Conservation (phyloP, 1,140 invertebrate species). For the Pogonomyrmex barbatus region DNA sequence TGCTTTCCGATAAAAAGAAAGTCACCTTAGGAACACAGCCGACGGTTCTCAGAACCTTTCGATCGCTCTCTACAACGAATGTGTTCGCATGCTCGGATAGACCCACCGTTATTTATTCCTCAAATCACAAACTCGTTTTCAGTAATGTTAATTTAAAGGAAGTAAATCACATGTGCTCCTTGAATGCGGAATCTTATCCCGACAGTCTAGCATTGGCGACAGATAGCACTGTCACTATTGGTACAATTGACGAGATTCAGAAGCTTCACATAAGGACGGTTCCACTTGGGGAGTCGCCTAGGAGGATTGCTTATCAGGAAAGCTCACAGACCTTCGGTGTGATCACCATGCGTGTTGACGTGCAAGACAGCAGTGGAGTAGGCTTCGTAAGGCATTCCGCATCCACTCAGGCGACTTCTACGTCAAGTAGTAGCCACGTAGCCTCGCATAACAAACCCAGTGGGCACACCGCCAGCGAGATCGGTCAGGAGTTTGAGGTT, state of each 20-base stretch:
- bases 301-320: constrained; percentile 98
- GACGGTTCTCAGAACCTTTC: constrained; percentile 96
- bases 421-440: constrained; percentile 84
- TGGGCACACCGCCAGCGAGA: constrained; percentile 86
- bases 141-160: constrained; percentile 99
- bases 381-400: constrained; percentile 91
- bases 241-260: constrained; percentile 99
- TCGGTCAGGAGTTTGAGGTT: constrained; percentile 95
- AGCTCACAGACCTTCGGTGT: constrained; percentile 97
- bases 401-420: constrained; percentile 89
- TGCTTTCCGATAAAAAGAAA: constrained; percentile 93
- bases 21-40: constrained; percentile 99
- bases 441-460: constrained; percentile 86
- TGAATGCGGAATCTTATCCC: constrained; percentile 97
- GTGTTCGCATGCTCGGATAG: constrained; percentile 99
- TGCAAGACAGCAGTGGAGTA: constrained; percentile 90
- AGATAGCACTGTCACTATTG: constrained; percentile 97
- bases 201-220: constrained; percentile 98
- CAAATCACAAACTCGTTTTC: constrained; percentile 99
- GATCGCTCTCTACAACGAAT: constrained; percentile 96
- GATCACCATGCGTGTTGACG: constrained; percentile 95
- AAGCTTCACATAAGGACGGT: constrained; percentile 98
- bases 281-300: constrained; percentile 96
- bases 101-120: constrained; percentile 99
- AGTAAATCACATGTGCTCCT: constrained; percentile 99